Percentiles rank a stretch among this genome's conserved stretches.
Conservation (phyloP, 2,888 invertebrate species). For the Luperina nickerlii region DNA sequence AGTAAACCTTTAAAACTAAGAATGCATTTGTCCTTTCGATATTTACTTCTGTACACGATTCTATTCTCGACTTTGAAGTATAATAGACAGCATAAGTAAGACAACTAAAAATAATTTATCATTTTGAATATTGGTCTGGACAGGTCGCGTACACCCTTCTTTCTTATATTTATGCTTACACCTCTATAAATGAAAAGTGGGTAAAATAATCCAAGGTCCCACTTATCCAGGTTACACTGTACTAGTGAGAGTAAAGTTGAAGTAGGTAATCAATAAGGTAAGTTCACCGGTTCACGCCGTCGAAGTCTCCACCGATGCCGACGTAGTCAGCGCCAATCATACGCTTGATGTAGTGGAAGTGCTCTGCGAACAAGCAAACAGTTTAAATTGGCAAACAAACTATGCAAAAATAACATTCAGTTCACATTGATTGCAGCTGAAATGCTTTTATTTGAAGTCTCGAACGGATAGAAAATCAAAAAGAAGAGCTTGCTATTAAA, state of each 20-base stretch:
- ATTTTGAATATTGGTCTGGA: not conserved
- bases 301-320: constrained; percentile 92
- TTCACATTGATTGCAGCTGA: not conserved
- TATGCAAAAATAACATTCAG: not conserved
- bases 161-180: too few relatives aligned
- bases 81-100: not conserved
- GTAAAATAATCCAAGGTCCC: not conserved
- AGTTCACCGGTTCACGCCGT: constrained; percentile 91
- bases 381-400: not conserved
- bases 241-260: not conserved
- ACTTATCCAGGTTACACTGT: too few relatives aligned
- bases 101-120: not conserved
- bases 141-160: not conserved
- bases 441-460: not conserved
- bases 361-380: constrained; percentile 80
- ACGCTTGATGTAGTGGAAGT: constrained; percentile 91
- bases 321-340: constrained; percentile 91
- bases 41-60: not conserved
- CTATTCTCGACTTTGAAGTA: not conserved
- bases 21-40: not conserved
- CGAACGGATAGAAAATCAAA: not conserved
- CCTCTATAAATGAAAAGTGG: not conserved
- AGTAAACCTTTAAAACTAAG: not conserved
- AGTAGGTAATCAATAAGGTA: not conserved
- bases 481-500: not conserved